A percentile compares a stretch with the other conserved stretches of the same genome.
These are phyloP conservation scores for Anoncus sp. DNA, from an alignment of 2,888 invertebrate genomes.

Conservation along the genomic window DNA sequence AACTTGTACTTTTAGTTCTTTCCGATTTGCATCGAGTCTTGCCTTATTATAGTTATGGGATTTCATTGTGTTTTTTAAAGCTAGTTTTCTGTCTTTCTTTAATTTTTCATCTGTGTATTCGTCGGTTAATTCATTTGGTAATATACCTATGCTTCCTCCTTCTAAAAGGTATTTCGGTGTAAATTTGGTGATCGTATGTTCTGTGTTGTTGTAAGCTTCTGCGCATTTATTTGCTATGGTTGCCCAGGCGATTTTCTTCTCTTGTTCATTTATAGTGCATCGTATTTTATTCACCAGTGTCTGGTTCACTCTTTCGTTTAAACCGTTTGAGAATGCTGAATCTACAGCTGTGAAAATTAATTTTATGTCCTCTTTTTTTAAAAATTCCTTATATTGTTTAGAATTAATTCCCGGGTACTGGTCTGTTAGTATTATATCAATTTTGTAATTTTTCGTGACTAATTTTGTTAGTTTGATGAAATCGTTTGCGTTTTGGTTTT, in stretches of 20 bases:
- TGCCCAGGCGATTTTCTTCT: not conserved
- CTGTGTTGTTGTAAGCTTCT: not conserved
- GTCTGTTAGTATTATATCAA: constrained; percentile 43
- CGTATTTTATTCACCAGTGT: not conserved
- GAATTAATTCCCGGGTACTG: constrained; percentile 45
- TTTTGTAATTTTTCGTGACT: constrained; percentile 30
- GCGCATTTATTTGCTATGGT: not conserved
- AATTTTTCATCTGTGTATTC: too few species aligned
- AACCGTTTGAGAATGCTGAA: not conserved
- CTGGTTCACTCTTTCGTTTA: not conserved
- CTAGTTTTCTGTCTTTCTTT: too few species aligned
- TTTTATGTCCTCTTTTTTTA: constrained; percentile 11
- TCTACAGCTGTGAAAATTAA: constrained; percentile 31
- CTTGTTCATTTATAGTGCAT: not conserved
- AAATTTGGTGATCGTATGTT: too few species aligned
- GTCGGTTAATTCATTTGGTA: too few species aligned
- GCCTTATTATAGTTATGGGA: too few species aligned
- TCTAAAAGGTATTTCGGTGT: too few species aligned
- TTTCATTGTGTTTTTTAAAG: too few species aligned
- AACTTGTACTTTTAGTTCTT: too few species aligned
- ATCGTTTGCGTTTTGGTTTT: constrained; percentile 39
- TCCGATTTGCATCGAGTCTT: too few species aligned
- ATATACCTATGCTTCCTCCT: too few species aligned
- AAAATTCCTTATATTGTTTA: constrained; percentile 15
- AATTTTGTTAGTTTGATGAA: constrained; percentile 45